These are phyloP conservation scores for Solea senegalensis DNA, from an alignment of 2,113 vertebrate species.

Conservation along the genomic window DNA sequence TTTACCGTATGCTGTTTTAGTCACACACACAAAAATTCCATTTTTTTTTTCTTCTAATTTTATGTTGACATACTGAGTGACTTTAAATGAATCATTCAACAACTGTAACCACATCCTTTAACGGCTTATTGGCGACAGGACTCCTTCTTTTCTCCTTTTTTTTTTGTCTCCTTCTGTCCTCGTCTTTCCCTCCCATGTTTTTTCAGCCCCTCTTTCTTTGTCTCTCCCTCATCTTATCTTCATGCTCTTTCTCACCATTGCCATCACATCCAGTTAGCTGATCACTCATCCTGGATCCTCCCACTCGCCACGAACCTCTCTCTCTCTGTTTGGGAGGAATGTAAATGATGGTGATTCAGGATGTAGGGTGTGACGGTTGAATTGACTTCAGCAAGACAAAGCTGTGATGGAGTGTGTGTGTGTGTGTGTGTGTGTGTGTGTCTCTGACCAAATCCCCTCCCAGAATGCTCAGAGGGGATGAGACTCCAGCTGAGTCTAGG, in stretches of 20 bases:
- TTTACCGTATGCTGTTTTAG: no score
- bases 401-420: slow-evolving; percentile 5
- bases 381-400: slow-evolving; percentile 43
- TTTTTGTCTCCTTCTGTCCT: neutral
- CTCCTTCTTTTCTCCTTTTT: neutral
- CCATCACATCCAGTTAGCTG: slow-evolving; percentile 30
- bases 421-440: neutral
- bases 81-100: no score
- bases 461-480: slow-evolving; percentile 41
- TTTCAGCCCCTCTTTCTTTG: neutral
- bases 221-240: neutral
- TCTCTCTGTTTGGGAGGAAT: slow-evolving; percentile 40
- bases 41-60: no score
- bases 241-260: slow-evolving; percentile 20
- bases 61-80: no score
- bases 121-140: neutral
- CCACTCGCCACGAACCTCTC: slow-evolving; percentile 41
- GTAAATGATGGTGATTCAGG: slow-evolving; percentile 61
- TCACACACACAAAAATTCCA: no score
- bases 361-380: slow-evolving; percentile 51
- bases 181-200: no score
- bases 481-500: slow-evolving; percentile 19
- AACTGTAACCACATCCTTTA: neutral
- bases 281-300: slow-evolving; percentile 31
- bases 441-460: slow-evolving; percentile 21